A percentile compares a stretch with the other conserved stretches of the same genome.
Evolutionary conservation across 2,113 vertebrate species (phyloP).

Genomic region (Tiliqua scincoides): DNA sequence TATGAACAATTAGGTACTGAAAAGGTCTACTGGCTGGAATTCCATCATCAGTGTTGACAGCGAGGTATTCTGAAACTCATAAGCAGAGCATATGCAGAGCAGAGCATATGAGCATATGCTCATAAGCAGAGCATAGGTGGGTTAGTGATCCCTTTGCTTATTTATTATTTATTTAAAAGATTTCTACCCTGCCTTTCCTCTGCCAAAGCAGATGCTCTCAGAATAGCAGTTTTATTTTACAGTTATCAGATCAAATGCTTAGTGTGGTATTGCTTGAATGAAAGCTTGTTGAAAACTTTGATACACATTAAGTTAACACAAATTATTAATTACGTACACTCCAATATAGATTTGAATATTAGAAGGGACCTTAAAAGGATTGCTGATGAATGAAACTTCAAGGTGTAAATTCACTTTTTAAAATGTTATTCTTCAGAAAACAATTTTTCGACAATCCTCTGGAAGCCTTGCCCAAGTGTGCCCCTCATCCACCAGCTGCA

Average conservation of each 20-base stretch:
- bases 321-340: neutral
- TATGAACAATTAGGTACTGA: neutral
- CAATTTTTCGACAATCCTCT: conserved; percentile 62
- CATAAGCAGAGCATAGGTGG: neutral
- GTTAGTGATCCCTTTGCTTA: neutral
- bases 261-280: neutral
- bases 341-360: neutral
- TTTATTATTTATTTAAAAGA: too few relatives aligned
- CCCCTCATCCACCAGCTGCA: conserved; percentile 33
- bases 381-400: neutral
- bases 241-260: neutral
- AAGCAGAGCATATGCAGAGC: too few relatives aligned
- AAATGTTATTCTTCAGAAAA: conserved; percentile 48
- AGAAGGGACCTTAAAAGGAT: neutral
- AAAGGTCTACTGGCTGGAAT: neutral
- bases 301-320: neutral
- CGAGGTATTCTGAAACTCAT: neutral
- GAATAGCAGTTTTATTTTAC: neutral
- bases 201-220: too few relatives aligned
- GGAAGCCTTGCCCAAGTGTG: conserved; percentile 45
- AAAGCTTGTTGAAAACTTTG: neutral
- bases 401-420: neutral
- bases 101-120: too few relatives aligned
- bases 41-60: neutral
- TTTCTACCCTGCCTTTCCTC: too few relatives aligned